Conservation (phyloP, 2,113 vertebrate species). For the Atlantisia rogersi region DNA sequence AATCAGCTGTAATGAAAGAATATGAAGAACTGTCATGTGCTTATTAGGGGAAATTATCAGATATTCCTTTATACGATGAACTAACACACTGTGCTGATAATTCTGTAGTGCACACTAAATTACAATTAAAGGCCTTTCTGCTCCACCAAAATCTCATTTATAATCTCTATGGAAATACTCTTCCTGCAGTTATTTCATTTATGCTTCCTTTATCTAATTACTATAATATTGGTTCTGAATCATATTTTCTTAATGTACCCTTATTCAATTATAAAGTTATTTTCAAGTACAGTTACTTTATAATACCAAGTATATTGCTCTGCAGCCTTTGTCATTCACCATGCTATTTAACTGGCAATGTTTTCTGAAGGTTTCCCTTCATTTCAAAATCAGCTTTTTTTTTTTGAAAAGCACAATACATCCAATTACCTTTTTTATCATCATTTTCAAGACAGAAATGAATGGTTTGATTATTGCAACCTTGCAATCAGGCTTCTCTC, state of each 20-base stretch:
- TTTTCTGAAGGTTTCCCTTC: constrained; percentile 43
- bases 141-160: constrained; percentile 81
- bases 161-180: constrained; percentile 81
- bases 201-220: constrained; percentile 83
- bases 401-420: constrained; percentile 35
- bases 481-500: constrained; percentile 10
- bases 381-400: constrained; percentile 26
- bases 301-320: constrained; percentile 68
- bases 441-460: constrained; percentile 33
- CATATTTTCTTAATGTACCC: constrained; percentile 79
- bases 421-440: constrained; percentile 25
- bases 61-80: constrained; percentile 78
- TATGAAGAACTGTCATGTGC: constrained; percentile 80
- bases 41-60: constrained; percentile 81
- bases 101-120: constrained; percentile 82
- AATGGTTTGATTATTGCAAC: constrained; percentile 7
- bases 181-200: constrained; percentile 81
- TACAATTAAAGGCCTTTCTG: constrained; percentile 82
- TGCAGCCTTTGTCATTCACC: constrained; percentile 62
- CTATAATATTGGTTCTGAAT: constrained; percentile 81
- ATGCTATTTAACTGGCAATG: constrained; percentile 46
- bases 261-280: constrained; percentile 84
- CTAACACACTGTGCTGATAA: constrained; percentile 79
- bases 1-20: constrained; percentile 78
- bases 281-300: constrained; percentile 80